Percentiles rank a stretch among this genome's conserved stretches.
phyloP scores from a whole-genome alignment of 1,140 invertebrate species.

The Periplaneta americana region DNA sequence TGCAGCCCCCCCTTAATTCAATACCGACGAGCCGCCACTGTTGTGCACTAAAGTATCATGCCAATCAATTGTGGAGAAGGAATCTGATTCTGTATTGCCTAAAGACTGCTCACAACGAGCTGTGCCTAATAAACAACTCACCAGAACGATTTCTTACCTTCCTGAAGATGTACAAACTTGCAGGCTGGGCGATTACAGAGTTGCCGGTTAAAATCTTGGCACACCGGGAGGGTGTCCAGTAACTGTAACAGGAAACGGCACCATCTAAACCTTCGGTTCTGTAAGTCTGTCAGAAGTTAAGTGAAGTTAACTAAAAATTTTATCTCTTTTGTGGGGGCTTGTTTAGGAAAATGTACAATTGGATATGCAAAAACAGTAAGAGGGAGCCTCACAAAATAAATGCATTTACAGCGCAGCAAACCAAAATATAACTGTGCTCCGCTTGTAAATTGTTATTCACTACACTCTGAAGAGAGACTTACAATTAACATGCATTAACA shows the following conservation, averaged over 20 bases:
- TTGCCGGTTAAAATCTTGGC: constrained; percentile 98
- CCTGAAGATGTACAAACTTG: constrained; percentile 92
- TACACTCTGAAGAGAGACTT: background rate
- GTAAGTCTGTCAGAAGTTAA: background rate
- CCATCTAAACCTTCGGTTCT: background rate
- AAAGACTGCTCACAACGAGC: no score
- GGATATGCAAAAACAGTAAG: constrained; percentile 12
- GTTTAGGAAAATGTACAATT: constrained; percentile 16
- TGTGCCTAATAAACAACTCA: no score
- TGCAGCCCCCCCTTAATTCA: no score
- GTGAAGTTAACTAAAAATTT: background rate
- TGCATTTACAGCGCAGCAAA: constrained; percentile 13
- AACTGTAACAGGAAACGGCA: constrained; percentile 65
- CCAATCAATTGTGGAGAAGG: no score
- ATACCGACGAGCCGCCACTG: no score
- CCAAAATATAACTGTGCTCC: constrained; percentile 9
- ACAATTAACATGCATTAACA: background rate
- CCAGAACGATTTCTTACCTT: constrained; percentile 58
- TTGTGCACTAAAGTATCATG: no score
- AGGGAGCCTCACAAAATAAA: background rate
- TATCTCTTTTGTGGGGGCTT: no score
- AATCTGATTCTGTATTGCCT: no score
- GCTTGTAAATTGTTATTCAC: background rate
- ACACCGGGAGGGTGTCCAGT: constrained; percentile 99
- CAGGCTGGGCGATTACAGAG: constrained; percentile 90